Evolutionary conservation across 2,888 invertebrate genomes (phyloP).

Genomic region (Xestia sexstrigata): DNA sequence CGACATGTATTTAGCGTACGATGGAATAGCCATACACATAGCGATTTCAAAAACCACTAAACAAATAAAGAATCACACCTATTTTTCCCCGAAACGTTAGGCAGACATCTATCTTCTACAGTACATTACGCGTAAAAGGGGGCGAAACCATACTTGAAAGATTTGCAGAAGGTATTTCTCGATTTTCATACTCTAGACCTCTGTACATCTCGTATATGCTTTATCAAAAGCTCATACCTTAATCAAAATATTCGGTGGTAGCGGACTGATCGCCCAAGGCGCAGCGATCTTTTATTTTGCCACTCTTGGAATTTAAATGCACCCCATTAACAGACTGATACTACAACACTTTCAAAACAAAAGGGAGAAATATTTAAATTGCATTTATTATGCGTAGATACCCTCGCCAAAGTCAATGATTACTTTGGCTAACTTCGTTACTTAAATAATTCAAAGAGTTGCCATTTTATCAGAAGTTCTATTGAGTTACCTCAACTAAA

Average conservation of each 20-base stretch:
- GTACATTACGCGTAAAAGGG: background rate
- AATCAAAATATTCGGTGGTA: background rate
- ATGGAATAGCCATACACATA: background rate
- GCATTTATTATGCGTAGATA: slow-evolving; percentile 51
- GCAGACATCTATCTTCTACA: background rate
- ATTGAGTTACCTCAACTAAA: slow-evolving; percentile 59
- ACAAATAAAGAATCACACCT: background rate
- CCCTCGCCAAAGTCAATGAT: slow-evolving; percentile 46
- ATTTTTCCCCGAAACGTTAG: background rate
- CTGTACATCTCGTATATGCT: no score
- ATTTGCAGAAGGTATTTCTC: background rate
- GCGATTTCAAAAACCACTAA: background rate
- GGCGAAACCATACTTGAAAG: background rate
- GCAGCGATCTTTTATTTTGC: background rate
- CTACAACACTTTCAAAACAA: slow-evolving; percentile 13
- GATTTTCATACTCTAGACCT: background rate
- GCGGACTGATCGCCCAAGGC: background rate
- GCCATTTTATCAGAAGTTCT: slow-evolving; percentile 58
- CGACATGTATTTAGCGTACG: background rate
- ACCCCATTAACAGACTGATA: background rate
- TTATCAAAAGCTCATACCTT: background rate
- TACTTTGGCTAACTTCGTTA: slow-evolving; percentile 60
- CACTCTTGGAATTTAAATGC: background rate
- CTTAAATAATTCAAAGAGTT: slow-evolving; percentile 58
- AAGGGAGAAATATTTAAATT: slow-evolving; percentile 35